These are phyloP conservation scores for Palythoa caribaeorum DNA, from an alignment of 92 coral and sea anemone species.

Conservation along the genomic window DNA sequence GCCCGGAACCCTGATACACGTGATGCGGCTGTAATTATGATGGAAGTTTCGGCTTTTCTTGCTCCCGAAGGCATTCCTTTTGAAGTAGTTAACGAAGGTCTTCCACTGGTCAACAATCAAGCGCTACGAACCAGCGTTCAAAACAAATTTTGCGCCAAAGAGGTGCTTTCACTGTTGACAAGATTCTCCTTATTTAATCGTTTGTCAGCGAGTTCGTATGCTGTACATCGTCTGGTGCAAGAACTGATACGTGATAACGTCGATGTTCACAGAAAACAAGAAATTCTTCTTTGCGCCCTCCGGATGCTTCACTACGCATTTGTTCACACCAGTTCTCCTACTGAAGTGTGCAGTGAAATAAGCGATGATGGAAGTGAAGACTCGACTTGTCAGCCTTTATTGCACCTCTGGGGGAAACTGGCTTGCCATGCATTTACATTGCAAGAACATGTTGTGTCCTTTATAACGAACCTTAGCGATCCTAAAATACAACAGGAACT, in stretches of 20 bases:
- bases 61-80: slow-evolving; percentile 77
- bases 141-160: slow-evolving; percentile 51
- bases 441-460: slow-evolving; percentile 62
- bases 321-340: slow-evolving; percentile 58
- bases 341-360: slow-evolving; percentile 39
- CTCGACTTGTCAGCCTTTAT: slow-evolving; percentile 60
- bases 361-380: slow-evolving; percentile 48
- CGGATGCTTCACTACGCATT: slow-evolving; percentile 76
- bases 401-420: slow-evolving; percentile 75
- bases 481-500: not conserved
- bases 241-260: slow-evolving; percentile 79
- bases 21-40: slow-evolving; percentile 55
- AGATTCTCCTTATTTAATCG: slow-evolving; percentile 86
- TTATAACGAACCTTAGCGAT: slow-evolving; percentile 6
- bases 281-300: slow-evolving; percentile 66
- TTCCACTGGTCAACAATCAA: slow-evolving; percentile 51
- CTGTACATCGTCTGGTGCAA: slow-evolving; percentile 93
- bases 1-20: slow-evolving; percentile 62
- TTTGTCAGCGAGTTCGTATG: slow-evolving; percentile 58
- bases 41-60: slow-evolving; percentile 84
- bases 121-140: slow-evolving; percentile 34
- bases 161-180: slow-evolving; percentile 73
- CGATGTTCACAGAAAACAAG: slow-evolving; percentile 21
- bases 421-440: slow-evolving; percentile 68
- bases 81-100: slow-evolving; percentile 81